Percentiles rank a stretch among this genome's conserved stretches.
Conservation (phyloP, 1,140 invertebrate genomes). For the Cydia amplana region DNA sequence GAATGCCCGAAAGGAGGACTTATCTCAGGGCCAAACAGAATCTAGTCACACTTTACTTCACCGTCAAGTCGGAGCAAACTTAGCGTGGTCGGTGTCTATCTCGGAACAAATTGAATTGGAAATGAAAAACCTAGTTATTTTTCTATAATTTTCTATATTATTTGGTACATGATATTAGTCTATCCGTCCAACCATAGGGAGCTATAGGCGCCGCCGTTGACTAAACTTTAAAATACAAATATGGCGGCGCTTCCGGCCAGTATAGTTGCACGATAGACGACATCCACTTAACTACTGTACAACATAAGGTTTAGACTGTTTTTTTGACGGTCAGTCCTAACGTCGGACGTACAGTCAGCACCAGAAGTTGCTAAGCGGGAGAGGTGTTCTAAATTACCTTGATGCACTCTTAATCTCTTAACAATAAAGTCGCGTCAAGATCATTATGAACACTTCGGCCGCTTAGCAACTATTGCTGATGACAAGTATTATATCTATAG, state of each 20-base stretch:
- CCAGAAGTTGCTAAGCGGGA: no score
- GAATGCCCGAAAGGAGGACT: no score
- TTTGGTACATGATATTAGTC: constrained; percentile 69
- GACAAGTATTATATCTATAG: no score
- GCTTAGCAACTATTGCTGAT: no score
- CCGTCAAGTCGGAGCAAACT: no score
- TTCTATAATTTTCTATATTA: constrained; percentile 71
- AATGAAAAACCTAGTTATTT: constrained; percentile 47
- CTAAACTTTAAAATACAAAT: constrained; percentile 28
- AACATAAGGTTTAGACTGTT: constrained; percentile 37
- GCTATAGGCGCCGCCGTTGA: constrained; percentile 33
- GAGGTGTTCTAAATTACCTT: no score
- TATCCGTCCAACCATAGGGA: constrained; percentile 65
- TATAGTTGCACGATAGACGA: constrained; percentile 63
- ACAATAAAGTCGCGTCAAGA: no score
- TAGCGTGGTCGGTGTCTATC: no score
- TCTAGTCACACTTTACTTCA: no score
- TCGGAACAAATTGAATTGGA: not conserved
- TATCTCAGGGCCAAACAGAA: no score
- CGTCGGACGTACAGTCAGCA: not conserved
- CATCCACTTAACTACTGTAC: constrained; percentile 55
- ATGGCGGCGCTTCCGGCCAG: constrained; percentile 40
- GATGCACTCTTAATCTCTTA: no score
- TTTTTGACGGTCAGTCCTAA: constrained; percentile 34
- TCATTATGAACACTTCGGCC: no score